phyloP scores from a whole-genome alignment of 2,888 invertebrate species.

The Brachynemurus nebulosus region DNA sequence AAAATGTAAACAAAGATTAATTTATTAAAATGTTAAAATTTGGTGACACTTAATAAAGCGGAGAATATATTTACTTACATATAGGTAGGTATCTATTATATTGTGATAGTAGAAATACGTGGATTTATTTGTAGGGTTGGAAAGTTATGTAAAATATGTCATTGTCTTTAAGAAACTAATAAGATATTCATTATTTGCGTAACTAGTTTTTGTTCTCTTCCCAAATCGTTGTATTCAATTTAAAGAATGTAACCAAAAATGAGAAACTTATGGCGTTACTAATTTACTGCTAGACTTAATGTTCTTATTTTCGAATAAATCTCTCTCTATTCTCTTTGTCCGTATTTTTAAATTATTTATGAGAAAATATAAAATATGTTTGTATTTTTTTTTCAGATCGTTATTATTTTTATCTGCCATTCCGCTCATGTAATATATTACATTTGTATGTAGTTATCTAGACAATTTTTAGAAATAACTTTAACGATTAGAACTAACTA shows the following conservation, averaged over 20 bases:
- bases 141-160: neutral
- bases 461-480: too few species aligned
- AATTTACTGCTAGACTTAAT: slow-evolving; percentile 1
- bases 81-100: too few species aligned
- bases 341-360: neutral
- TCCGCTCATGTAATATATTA: too few species aligned
- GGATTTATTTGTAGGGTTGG: too few species aligned
- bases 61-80: too few species aligned
- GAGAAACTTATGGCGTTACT: neutral
- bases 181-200: slow-evolving; percentile 1
- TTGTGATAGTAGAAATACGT: too few species aligned
- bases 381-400: neutral
- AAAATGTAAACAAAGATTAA: neutral
- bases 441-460: too few species aligned
- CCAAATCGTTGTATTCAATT: neutral
- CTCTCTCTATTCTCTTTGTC: too few species aligned
- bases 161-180: neutral
- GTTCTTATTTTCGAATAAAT: neutral
- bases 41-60: neutral
- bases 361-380: neutral
- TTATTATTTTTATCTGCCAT: too few species aligned
- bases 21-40: neutral
- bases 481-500: too few species aligned
- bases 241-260: neutral
- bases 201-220: neutral